Conservation (phyloP, 2,797 vertebrate genomes). For the Platalea minor region DNA sequence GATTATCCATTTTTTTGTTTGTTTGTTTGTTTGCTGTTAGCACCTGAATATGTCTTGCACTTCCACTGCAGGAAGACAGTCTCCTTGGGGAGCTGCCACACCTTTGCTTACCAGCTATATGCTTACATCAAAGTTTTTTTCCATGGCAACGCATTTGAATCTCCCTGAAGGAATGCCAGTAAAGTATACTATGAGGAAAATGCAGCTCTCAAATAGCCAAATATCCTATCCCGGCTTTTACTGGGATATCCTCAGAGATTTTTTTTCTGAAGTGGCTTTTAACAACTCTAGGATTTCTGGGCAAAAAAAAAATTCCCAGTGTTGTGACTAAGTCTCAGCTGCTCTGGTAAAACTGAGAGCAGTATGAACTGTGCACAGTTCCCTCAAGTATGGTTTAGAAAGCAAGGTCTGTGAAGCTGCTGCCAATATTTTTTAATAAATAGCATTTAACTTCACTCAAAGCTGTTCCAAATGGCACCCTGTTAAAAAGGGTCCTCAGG, state of each 20-base stretch:
- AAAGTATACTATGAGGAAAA: neutral
- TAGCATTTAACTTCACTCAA: neutral
- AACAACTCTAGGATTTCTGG: neutral
- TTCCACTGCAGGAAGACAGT: neutral
- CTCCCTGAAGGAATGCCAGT: neutral
- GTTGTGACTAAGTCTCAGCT: neutral
- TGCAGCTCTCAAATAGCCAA: neutral
- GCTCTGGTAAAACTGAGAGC: neutral
- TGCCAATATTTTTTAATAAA: neutral
- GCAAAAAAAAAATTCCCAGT: rapidly evolving
- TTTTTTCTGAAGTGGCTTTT: neutral
- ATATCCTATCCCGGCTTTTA: neutral
- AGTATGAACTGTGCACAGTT: neutral
- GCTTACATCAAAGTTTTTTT: neutral
- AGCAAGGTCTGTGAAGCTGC: neutral
- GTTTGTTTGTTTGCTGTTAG: neutral
- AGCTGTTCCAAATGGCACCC: neutral
- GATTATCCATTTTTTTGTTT: neutral
- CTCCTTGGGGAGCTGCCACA: neutral
- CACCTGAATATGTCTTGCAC: neutral
- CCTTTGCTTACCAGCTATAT: rapidly evolving
- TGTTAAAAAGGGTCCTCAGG: neutral
- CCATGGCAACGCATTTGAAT: neutral
- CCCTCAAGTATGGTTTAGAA: neutral
- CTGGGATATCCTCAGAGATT: neutral